These are phyloP conservation scores for Netelia melanura DNA, from an alignment of 2,888 invertebrate species.

Conservation along the genomic window DNA sequence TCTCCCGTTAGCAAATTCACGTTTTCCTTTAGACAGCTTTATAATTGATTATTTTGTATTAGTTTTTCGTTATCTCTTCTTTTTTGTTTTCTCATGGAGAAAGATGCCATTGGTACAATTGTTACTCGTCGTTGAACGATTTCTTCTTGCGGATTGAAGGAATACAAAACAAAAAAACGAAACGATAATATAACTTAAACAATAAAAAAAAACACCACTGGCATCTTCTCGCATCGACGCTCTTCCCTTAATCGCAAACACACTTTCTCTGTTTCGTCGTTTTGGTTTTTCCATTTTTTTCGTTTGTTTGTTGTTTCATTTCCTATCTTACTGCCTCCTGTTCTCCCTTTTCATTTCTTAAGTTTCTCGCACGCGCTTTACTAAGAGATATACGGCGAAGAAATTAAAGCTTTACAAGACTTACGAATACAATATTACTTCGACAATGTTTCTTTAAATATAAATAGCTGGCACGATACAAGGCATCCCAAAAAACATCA, in stretches of 20 bases:
- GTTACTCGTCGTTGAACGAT: conserved; percentile 39
- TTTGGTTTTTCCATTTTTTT: conserved; percentile 46
- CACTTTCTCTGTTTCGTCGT: conserved; percentile 55
- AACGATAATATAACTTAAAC: conserved; percentile 18
- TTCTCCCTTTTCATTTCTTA: conserved; percentile 12
- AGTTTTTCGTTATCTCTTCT: neutral
- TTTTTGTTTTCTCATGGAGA: conserved; percentile 22
- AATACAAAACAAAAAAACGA: conserved; percentile 45
- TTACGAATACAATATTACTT: conserved; percentile 76
- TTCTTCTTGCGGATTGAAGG: conserved; percentile 47
- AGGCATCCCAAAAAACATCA: conserved; percentile 81
- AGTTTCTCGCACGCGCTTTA: conserved; percentile 60
- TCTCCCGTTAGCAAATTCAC: conserved; percentile 44
- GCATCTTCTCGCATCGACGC: conserved; percentile 56
- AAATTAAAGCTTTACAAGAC: conserved; percentile 76
- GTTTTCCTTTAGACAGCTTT: conserved; percentile 48
- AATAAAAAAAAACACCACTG: conserved; percentile 56
- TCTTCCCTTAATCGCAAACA: conserved; percentile 50
- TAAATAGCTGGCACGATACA: conserved; percentile 83
- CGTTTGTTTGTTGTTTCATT: conserved; percentile 22
- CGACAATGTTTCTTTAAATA: conserved; percentile 77
- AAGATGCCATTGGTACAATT: conserved; percentile 52
- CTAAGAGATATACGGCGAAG: conserved; percentile 72
- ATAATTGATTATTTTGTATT: conserved; percentile 40
- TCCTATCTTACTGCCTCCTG: neutral